These are phyloP conservation scores for Equus przewalskii DNA, from an alignment of 2,113 vertebrate species.

Conservation along the genomic window DNA sequence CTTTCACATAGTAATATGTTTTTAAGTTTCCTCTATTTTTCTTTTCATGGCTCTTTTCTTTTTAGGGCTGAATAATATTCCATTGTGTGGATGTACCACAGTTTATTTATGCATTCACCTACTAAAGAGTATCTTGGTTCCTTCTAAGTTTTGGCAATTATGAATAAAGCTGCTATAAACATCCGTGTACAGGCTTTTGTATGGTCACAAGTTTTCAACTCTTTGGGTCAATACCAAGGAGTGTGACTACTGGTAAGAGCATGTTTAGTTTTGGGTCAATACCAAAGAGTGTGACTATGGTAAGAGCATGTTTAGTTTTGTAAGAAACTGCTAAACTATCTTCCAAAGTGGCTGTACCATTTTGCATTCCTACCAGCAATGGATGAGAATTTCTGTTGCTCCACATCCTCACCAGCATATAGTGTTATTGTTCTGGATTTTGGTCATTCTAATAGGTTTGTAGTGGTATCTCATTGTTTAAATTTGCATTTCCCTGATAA, in stretches of 20 bases:
- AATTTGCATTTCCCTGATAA: background rate
- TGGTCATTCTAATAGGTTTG: background rate
- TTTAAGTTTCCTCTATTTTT: background rate
- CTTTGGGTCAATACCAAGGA: background rate
- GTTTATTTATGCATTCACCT: background rate
- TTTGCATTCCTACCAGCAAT: background rate
- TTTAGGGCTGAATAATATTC: background rate
- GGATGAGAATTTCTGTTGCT: background rate
- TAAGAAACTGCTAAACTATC: background rate
- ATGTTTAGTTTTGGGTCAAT: background rate
- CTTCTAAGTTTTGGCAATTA: background rate
- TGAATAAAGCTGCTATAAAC: background rate
- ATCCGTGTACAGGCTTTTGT: background rate
- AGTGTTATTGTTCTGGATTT: background rate
- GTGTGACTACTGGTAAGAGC: background rate
- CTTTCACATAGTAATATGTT: background rate
- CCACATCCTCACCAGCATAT: background rate
- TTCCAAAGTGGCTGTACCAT: background rate
- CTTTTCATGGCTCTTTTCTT: background rate
- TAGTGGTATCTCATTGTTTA: background rate
- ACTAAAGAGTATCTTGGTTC: background rate
- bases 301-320: background rate
- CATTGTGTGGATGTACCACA: background rate
- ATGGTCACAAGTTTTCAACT: background rate
- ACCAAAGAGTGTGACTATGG: background rate